These are phyloP conservation scores for Zeugodacus cucurbitae DNA, from an alignment of 1,140 invertebrate species.

Conservation along the genomic window DNA sequence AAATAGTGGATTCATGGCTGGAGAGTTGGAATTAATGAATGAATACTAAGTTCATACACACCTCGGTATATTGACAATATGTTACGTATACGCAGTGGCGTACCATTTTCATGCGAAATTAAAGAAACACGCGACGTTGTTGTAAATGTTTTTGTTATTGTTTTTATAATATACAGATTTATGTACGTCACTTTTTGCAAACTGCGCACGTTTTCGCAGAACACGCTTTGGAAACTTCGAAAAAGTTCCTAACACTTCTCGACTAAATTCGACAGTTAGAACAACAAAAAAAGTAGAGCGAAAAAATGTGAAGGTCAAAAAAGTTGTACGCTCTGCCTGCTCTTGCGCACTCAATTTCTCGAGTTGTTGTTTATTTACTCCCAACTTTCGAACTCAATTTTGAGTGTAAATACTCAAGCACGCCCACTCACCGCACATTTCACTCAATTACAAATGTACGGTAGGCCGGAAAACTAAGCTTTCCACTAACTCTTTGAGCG, in stretches of 20 bases:
- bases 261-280: background rate
- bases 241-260: background rate
- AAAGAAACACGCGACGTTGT: background rate
- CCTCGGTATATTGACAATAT: background rate
- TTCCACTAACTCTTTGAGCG: background rate
- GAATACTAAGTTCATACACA: too few species aligned
- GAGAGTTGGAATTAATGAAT: background rate
- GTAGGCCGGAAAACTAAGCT: background rate
- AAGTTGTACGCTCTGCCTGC: background rate
- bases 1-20: background rate
- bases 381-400: background rate
- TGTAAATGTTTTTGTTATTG: background rate
- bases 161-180: background rate
- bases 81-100: constrained; percentile 3
- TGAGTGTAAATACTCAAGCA: background rate
- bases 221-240: background rate
- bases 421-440: background rate
- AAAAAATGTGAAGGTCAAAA: background rate
- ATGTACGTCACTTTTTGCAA: background rate
- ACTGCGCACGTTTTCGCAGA: constrained; percentile 3
- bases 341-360: background rate
- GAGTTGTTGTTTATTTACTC: background rate
- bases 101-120: background rate
- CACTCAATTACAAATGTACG: background rate
- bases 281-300: background rate